Base-by-base conservation (phyloP, 2,797 vertebrate species). In the Buphagus erythrorhynchus region DNA sequence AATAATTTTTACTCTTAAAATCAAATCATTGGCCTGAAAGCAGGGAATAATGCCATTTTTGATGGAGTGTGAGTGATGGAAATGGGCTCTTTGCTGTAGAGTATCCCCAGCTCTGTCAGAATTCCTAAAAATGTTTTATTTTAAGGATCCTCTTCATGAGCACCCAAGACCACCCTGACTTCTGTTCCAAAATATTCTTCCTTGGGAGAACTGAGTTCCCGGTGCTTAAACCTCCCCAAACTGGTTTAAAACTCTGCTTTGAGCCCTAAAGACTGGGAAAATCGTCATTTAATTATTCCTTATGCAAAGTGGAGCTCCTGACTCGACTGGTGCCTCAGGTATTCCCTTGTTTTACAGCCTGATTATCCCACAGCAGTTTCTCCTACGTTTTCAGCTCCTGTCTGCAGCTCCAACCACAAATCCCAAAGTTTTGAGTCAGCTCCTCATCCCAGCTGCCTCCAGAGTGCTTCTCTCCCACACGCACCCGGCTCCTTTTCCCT, bases 381-480 rank as follows among this genome's bases (percentile, higher is more conserved):
- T 74, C 84, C 65, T 36, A 42, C 72, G 24, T 43, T 43, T 38
- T 16, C 55, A 1, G 36, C 82, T 92, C 71, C 52, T 13, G 66
- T 13, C 84, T 42, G 45, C 21, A 22, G 29, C 71, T 91, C 61
- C 42, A 45, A 81, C 92, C 88, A 6, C 93, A 80, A 55, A 89
- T 77, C 90, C 90, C 86, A 65, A 92, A 49, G 57, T 88, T 93
- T 86, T 71, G 88, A 91, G 88, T 95, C 92, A 94, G 86, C 80
- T 90, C 80, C 80, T 65, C 69, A 5, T 69, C 80, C 68, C 58
- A n/a, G 46, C 65, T 73, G 72, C 82, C 93, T 86, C 63, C 19
- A 0, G 61, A 87, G 42, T 12, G 4, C 66, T 93, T 7, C 76
- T 69, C 25, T 28, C 51, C 58, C 57, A 62, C 87, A 51, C 28